Percentiles rank a stretch among this genome's conserved stretches.
Conservation (phyloP, 1,140 invertebrate genomes). For the Alviniconcha marisindica region DNA sequence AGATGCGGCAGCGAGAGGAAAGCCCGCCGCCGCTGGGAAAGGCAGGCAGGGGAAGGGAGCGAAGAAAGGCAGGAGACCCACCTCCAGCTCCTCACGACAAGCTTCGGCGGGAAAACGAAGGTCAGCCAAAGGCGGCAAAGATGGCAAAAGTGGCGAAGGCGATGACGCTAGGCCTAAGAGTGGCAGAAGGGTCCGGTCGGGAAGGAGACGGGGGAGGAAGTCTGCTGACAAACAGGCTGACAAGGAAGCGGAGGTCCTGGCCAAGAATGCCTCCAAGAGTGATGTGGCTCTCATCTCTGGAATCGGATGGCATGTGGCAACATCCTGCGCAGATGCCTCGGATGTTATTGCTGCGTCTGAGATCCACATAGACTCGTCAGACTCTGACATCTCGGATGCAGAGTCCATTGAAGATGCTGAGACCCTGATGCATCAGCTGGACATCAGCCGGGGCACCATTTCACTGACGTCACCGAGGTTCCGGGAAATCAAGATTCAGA, state of each 20-base stretch:
- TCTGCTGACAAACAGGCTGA: slow-evolving; percentile 39
- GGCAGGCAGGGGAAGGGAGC: slow-evolving; percentile 57
- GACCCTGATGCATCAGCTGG: not conserved
- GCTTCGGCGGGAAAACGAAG: slow-evolving; percentile 52
- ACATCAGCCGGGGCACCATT: slow-evolving; percentile 25
- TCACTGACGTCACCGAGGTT: slow-evolving; percentile 42
- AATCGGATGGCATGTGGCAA: slow-evolving; percentile 72
- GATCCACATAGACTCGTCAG: slow-evolving; percentile 50
- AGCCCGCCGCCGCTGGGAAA: slow-evolving; percentile 40
- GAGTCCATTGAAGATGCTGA: slow-evolving; percentile 40
- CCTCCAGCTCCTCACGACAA: slow-evolving; percentile 50
- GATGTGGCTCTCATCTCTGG: slow-evolving; percentile 69
- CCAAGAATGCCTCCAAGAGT: slow-evolving; percentile 55
- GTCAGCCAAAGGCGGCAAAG: slow-evolving; percentile 55
- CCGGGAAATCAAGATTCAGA: slow-evolving; percentile 40
- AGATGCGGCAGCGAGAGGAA: slow-evolving; percentile 43
- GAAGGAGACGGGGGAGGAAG: slow-evolving; percentile 46
- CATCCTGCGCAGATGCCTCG: slow-evolving; percentile 63
- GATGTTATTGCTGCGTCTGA: slow-evolving; percentile 58
- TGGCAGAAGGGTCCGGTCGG: slow-evolving; percentile 59
- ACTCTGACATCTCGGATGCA: slow-evolving; percentile 53
- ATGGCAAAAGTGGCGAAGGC: slow-evolving; percentile 53
- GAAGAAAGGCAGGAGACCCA: slow-evolving; percentile 52
- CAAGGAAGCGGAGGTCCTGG: slow-evolving; percentile 44
- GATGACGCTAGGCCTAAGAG: slow-evolving; percentile 58